These are phyloP conservation scores for Alethe castanea DNA, from an alignment of 2,113 vertebrate species.

Conservation along the genomic window DNA sequence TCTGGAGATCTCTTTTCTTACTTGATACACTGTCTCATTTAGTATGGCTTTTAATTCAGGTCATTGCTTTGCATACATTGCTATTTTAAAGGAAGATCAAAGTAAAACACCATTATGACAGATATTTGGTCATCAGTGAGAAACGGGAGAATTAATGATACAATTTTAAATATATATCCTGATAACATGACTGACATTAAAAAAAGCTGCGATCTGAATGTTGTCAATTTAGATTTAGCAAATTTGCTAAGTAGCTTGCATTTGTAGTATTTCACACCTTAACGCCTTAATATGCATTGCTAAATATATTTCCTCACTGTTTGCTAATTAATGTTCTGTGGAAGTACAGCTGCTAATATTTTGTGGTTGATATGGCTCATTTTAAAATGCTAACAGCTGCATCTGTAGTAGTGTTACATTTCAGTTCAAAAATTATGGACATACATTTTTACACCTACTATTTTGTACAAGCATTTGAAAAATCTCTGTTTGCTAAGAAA, in stretches of 20 bases:
- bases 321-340: slow-evolving; percentile 66
- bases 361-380: slow-evolving; percentile 53
- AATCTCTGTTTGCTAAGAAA: background rate
- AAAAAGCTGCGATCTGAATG: slow-evolving; percentile 23
- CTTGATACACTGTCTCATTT: background rate
- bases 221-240: slow-evolving; percentile 60
- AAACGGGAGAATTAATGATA: slow-evolving; percentile 1
- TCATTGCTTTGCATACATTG: background rate
- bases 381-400: slow-evolving; percentile 62
- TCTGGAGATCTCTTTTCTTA: background rate
- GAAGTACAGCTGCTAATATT: slow-evolving; percentile 65
- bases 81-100: slow-evolving; percentile 36
- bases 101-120: background rate
- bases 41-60: slow-evolving; percentile 7
- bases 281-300: slow-evolving; percentile 64
- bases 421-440: slow-evolving; percentile 31
- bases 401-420: slow-evolving; percentile 52
- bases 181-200: slow-evolving; percentile 12
- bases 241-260: slow-evolving; percentile 61
- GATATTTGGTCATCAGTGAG: slow-evolving; percentile 24
- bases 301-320: slow-evolving; percentile 68
- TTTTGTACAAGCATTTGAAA: slow-evolving; percentile 5
- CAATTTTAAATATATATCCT: slow-evolving; percentile 33
- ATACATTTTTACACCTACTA: background rate
- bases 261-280: slow-evolving; percentile 67